Conservation (phyloP, 2,113 vertebrate species). For the Ovibos moschatus region DNA sequence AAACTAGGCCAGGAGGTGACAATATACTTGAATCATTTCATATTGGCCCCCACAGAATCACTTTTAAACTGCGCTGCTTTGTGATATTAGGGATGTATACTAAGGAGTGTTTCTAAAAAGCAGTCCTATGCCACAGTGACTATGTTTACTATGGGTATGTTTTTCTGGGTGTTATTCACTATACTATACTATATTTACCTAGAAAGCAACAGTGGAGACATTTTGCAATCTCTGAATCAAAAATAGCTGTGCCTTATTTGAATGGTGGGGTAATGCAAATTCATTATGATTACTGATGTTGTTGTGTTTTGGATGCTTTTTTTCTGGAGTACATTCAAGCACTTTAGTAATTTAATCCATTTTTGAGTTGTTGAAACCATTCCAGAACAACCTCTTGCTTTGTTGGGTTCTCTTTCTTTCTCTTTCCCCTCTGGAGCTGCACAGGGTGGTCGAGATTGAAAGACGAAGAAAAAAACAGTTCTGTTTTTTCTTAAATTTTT, state of each 20-base stretch:
- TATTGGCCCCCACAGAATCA: background rate
- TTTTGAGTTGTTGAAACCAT: slow-evolving; percentile 18
- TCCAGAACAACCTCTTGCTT: background rate
- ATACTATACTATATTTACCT: background rate
- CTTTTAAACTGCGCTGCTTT: background rate
- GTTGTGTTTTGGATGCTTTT: background rate
- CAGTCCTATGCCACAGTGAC: background rate
- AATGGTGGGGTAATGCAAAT: background rate
- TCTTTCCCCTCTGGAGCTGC: background rate
- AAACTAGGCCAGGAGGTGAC: background rate
- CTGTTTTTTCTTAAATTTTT: background rate
- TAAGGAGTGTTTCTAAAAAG: background rate
- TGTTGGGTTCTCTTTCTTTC: background rate
- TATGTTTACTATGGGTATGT: background rate
- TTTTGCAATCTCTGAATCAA: background rate
- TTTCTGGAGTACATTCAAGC: background rate
- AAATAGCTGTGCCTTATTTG: slow-evolving; percentile 5
- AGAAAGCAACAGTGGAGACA: background rate
- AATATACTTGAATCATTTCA: background rate
- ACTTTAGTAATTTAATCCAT: slow-evolving; percentile 3
- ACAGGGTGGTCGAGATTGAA: background rate
- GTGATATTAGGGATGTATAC: background rate
- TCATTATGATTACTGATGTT: background rate
- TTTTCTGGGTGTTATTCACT: background rate
- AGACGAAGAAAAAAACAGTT: background rate